phyloP scores from a whole-genome alignment of 2,888 invertebrate species.

The Pristionchus fissidentatus region DNA sequence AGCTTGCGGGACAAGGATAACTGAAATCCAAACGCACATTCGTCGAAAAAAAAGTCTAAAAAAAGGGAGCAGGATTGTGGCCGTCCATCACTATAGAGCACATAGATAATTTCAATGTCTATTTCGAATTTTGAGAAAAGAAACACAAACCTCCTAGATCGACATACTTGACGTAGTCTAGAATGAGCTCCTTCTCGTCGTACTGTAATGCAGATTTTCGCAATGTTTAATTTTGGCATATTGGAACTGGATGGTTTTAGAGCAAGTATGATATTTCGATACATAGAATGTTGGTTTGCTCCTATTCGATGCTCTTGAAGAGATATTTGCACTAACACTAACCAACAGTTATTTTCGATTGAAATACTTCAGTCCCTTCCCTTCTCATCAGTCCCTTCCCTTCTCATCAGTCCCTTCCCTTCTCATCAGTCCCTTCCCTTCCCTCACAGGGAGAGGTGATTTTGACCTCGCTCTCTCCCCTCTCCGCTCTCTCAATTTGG shows the following conservation, averaged over 20 bases:
- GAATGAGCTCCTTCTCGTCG: slow-evolving; percentile 94
- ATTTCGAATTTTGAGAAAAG: not conserved
- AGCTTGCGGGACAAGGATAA: too few relatives aligned
- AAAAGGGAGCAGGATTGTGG: not conserved
- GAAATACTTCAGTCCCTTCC: slow-evolving; percentile 49
- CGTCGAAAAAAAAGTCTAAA: not conserved
- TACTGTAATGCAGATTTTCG: slow-evolving; percentile 80
- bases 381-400: too few relatives aligned
- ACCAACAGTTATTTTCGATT: not conserved
- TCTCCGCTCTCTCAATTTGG: too few relatives aligned
- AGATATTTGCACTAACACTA: slow-evolving; percentile 75
- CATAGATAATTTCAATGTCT: not conserved
- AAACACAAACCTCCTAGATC: slow-evolving; percentile 86
- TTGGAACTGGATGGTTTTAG: too few relatives aligned
- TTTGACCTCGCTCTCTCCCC: too few relatives aligned
- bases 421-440: too few relatives aligned
- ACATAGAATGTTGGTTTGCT: too few relatives aligned
- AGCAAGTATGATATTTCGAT: too few relatives aligned
- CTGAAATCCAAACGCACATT: too few relatives aligned
- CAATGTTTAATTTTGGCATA: too few relatives aligned
- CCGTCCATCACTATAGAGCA: not conserved
- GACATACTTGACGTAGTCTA: slow-evolving; percentile 93
- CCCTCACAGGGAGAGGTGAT: too few relatives aligned
- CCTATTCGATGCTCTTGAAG: not conserved
- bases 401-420: too few relatives aligned